Conservation (phyloP, 2,113 vertebrate genomes). For the Clarias macrocephalus region DNA sequence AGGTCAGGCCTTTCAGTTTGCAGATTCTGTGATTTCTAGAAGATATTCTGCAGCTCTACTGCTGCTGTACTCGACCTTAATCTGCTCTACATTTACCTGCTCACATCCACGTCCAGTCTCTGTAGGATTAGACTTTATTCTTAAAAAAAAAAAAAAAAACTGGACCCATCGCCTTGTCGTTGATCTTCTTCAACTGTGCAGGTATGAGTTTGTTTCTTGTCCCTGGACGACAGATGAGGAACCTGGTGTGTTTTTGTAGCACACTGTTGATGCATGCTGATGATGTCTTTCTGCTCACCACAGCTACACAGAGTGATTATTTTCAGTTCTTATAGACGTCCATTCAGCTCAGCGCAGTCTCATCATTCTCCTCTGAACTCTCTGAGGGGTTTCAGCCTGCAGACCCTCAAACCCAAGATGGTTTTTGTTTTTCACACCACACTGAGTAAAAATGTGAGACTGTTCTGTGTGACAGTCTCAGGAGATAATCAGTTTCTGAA, state of each 20-base stretch:
- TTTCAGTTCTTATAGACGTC: too few species aligned
- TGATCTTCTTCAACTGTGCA: background rate
- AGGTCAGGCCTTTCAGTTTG: slow-evolving; percentile 47
- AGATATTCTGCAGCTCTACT: background rate
- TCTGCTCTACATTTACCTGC: background rate
- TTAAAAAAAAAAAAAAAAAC: background rate
- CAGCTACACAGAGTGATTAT: too few species aligned
- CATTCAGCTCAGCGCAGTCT: too few species aligned
- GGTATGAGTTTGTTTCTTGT: background rate
- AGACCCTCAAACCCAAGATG: too few species aligned
- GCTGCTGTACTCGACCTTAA: background rate
- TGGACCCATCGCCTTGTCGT: background rate
- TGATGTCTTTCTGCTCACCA: background rate
- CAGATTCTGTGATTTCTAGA: slow-evolving; percentile 33
- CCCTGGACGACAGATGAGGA: background rate
- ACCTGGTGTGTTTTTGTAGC: background rate
- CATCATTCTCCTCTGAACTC: too few species aligned
- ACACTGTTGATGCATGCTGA: background rate
- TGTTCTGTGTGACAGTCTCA: too few species aligned
- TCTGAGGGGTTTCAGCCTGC: too few species aligned
- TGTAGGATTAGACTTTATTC: background rate
- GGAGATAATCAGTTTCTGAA: too few species aligned
- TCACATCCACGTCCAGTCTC: background rate
- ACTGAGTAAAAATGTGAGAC: too few species aligned
- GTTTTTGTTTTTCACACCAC: too few species aligned